Evolutionary conservation across 1,140 invertebrate genomes (phyloP).

Genomic region (Trichogramma pretiosum): DNA sequence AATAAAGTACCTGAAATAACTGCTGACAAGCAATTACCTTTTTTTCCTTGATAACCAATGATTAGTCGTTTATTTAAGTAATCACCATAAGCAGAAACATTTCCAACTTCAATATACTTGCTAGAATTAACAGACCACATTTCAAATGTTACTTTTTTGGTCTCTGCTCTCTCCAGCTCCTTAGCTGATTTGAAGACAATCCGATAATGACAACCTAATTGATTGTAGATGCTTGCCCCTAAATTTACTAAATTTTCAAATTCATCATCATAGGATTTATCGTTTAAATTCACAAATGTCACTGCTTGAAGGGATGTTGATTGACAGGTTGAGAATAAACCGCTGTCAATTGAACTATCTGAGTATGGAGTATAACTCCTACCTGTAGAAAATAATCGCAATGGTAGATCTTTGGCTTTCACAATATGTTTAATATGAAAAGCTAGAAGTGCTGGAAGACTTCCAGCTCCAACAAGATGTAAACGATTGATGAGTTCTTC

Average conservation of each 20-base stretch:
- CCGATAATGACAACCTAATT: slow-evolving; percentile 53
- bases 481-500: slow-evolving; percentile 42
- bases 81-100: slow-evolving; percentile 53
- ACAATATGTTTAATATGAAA: slow-evolving; percentile 55
- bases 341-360: slow-evolving; percentile 28
- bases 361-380: slow-evolving; percentile 51
- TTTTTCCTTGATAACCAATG: slow-evolving; percentile 48
- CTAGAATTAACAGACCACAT: slow-evolving; percentile 54
- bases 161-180: slow-evolving; percentile 51
- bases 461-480: slow-evolving; percentile 58
- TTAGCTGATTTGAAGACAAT: slow-evolving; percentile 48
- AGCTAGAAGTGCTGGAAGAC: slow-evolving; percentile 53
- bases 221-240: slow-evolving; percentile 47
- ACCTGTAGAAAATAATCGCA: slow-evolving; percentile 54
- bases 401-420: slow-evolving; percentile 47
- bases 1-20: slow-evolving; percentile 55
- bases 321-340: slow-evolving; percentile 56
- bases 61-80: slow-evolving; percentile 62
- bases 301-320: slow-evolving; percentile 52
- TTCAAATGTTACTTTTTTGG: slow-evolving; percentile 53
- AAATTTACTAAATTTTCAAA: slow-evolving; percentile 43
- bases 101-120: slow-evolving; percentile 56
- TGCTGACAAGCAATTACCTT: slow-evolving; percentile 46
- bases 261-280: slow-evolving; percentile 36
- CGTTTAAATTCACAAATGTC: slow-evolving; percentile 39